Percentiles rank a stretch among this genome's conserved stretches.
These are phyloP conservation scores for Chionis minor DNA, from an alignment of 2,113 vertebrate species.

Conservation along the genomic window DNA sequence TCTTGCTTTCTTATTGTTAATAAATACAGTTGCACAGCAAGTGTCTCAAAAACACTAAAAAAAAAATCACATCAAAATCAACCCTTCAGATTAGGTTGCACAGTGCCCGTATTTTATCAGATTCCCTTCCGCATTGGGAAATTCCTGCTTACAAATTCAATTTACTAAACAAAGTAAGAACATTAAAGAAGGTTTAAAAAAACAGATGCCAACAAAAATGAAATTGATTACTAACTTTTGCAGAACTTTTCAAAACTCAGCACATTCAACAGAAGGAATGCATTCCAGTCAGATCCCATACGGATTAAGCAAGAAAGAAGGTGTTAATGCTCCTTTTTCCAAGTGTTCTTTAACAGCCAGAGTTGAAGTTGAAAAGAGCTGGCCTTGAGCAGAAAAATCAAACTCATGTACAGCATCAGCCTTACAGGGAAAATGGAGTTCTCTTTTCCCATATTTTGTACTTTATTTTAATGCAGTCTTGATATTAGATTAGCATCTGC, in stretches of 20 bases:
- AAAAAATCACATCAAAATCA: background rate
- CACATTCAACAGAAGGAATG: background rate
- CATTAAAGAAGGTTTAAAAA: background rate
- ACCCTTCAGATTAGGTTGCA: background rate
- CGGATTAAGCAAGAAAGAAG: background rate
- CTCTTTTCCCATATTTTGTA: conserved; percentile 40
- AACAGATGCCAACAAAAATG: background rate
- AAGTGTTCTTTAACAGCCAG: background rate
- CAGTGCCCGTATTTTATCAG: background rate
- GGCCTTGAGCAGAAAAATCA: background rate
- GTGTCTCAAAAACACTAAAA: background rate
- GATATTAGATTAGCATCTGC: conserved; percentile 66
- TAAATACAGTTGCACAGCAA: background rate
- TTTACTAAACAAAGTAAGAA: background rate
- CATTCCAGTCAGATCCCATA: background rate
- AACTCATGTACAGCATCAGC: background rate
- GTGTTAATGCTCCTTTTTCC: background rate
- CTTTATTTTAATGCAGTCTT: conserved; percentile 48
- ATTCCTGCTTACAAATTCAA: background rate
- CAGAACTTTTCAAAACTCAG: background rate
- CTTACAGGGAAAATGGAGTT: background rate
- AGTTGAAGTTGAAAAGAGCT: background rate
- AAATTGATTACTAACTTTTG: background rate
- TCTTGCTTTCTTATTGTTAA: conserved; percentile 2
- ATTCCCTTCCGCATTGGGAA: background rate